phyloP scores from a whole-genome alignment of 2,888 invertebrate genomes.

The Pterostichus madidus region DNA sequence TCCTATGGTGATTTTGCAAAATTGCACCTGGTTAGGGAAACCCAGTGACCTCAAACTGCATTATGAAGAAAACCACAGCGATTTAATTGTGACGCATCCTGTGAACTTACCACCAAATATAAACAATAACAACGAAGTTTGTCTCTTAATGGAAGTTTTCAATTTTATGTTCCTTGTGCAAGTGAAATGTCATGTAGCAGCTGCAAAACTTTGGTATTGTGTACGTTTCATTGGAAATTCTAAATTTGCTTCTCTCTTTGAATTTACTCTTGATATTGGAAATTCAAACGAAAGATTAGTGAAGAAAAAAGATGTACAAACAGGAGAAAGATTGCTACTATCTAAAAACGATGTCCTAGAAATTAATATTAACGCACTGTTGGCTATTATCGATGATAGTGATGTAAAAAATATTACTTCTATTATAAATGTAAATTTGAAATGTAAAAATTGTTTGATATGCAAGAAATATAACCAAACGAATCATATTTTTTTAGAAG shows the following conservation, averaged over 20 bases:
- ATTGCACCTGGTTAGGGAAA: background rate
- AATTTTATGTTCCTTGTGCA: background rate
- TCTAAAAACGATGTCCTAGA: conserved; percentile 1
- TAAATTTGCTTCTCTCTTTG: background rate
- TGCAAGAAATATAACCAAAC: background rate
- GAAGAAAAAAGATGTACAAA: background rate
- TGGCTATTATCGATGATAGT: background rate
- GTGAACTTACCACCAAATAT: background rate
- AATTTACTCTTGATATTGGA: conserved; percentile 5
- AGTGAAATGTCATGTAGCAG: background rate
- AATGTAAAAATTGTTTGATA: background rate
- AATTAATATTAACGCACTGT: background rate
- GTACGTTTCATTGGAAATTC: background rate
- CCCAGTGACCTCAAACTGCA: background rate
- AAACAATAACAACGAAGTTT: background rate
- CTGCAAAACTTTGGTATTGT: conserved; percentile 11
- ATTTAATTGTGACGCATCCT: background rate
- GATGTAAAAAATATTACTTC: conserved; percentile 1
- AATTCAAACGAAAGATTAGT: background rate
- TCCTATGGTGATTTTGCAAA: background rate
- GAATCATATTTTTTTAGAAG: background rate
- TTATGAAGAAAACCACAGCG: background rate
- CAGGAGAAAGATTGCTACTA: conserved; percentile 2
- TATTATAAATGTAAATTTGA: background rate
- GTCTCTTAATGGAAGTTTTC: background rate